A percentile compares a stretch with the other conserved stretches of the same genome.
These are phyloP conservation scores for Aplodontia rufa DNA, from an alignment of 2,113 vertebrate genomes.

Conservation along the genomic window DNA sequence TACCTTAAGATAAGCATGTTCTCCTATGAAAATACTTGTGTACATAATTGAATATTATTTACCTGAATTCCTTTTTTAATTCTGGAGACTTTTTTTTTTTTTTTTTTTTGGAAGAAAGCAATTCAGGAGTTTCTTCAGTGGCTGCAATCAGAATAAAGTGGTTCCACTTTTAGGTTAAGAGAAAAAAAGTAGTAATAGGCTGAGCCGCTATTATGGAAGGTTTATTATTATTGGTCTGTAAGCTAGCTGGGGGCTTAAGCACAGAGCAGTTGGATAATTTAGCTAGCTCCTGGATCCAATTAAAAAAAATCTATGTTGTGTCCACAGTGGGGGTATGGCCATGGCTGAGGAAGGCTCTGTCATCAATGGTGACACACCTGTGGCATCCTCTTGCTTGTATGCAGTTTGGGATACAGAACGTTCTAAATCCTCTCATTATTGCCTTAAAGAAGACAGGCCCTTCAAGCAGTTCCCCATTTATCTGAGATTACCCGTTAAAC, in stretches of 20 bases:
- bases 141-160: conserved; percentile 64
- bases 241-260: conserved; percentile 84
- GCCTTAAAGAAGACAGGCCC: conserved; percentile 74
- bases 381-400: conserved; percentile 68
- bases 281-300: conserved; percentile 87
- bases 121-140: conserved; percentile 22
- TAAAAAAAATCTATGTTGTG: conserved; percentile 84
- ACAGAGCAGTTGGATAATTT: conserved; percentile 86
- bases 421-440: conserved; percentile 82
- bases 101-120: conserved; percentile 43
- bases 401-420: conserved; percentile 66
- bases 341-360: conserved; percentile 67
- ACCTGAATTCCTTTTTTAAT: conserved; percentile 50
- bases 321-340: conserved; percentile 82
- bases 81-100: conserved; percentile 48
- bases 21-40: conserved; percentile 5
- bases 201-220: conserved; percentile 80
- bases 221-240: conserved; percentile 87
- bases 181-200: conserved; percentile 69
- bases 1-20: conserved; percentile 56
- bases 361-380: conserved; percentile 81
- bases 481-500: conserved; percentile 83
- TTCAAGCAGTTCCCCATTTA: conserved; percentile 79
- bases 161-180: conserved; percentile 72
- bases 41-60: conserved; percentile 30